Conservation (phyloP, 2,888 invertebrate species). For the Flexamia atlantica region DNA sequence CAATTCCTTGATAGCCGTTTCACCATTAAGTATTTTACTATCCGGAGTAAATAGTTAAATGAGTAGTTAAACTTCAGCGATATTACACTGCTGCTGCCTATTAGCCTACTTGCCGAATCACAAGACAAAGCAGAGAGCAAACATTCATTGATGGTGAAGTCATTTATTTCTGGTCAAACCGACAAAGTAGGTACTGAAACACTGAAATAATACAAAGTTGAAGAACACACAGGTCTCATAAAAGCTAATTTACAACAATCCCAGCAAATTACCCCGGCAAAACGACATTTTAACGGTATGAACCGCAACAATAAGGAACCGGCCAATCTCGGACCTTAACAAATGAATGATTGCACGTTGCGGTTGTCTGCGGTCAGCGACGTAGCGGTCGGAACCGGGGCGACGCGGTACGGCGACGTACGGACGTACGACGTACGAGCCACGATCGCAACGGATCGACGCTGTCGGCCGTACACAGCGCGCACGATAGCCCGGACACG, state of each 20-base stretch:
- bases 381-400: slow-evolving; percentile 4
- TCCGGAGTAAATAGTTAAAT: too few relatives aligned
- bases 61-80: too few relatives aligned
- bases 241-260: not conserved
- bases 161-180: too few relatives aligned
- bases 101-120: too few relatives aligned
- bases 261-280: not conserved
- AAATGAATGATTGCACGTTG: slow-evolving; percentile 18
- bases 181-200: too few relatives aligned
- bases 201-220: too few relatives aligned
- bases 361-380: not conserved
- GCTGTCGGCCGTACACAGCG: slow-evolving; percentile 44
- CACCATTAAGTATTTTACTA: too few relatives aligned
- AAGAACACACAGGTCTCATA: too few relatives aligned
- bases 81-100: too few relatives aligned
- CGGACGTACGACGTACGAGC: slow-evolving; percentile 39
- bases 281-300: slow-evolving; percentile 18
- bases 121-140: too few relatives aligned
- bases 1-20: too few relatives aligned
- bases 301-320: not conserved
- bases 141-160: too few relatives aligned
- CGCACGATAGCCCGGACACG: slow-evolving; percentile 44
- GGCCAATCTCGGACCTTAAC: not conserved
- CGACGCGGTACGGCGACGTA: not conserved
- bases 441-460: slow-evolving; percentile 50